These are phyloP conservation scores for Craterocephalus amniculus DNA, from an alignment of 2,797 vertebrate genomes.

Conservation along the genomic window DNA sequence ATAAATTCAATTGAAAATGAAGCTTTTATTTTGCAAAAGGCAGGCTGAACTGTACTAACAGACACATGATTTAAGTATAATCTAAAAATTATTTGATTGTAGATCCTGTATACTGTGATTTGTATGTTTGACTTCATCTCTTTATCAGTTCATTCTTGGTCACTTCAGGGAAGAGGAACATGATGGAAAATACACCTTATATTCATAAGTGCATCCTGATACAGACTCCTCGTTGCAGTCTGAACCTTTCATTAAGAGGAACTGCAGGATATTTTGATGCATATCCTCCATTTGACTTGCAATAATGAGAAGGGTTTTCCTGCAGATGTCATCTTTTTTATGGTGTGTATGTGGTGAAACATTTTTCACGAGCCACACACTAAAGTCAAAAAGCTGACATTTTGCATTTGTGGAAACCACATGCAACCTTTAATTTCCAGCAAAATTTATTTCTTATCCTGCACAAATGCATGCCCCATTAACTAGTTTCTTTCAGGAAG, in stretches of 20 bases:
- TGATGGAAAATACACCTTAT: background rate
- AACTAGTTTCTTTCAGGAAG: too few relatives aligned
- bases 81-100: background rate
- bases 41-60: background rate
- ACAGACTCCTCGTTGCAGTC: background rate
- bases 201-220: background rate
- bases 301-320: background rate
- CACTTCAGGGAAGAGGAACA: background rate
- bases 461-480: background rate
- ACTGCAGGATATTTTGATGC: background rate
- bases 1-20: conserved; percentile 31
- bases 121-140: background rate
- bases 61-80: conserved; percentile 8
- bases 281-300: background rate
- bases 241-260: background rate
- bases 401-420: background rate
- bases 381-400: background rate
- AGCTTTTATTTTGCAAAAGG: conserved; percentile 14
- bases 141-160: background rate
- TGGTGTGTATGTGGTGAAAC: background rate
- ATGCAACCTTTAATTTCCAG: background rate
- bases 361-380: too few relatives aligned
- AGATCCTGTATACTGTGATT: background rate
- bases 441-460: background rate
- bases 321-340: background rate